Evolutionary conservation across 2,113 vertebrate species (phyloP), one percentile per base, ranked within the genome.

Genomic region (Tachysurus vachellii): DNA sequence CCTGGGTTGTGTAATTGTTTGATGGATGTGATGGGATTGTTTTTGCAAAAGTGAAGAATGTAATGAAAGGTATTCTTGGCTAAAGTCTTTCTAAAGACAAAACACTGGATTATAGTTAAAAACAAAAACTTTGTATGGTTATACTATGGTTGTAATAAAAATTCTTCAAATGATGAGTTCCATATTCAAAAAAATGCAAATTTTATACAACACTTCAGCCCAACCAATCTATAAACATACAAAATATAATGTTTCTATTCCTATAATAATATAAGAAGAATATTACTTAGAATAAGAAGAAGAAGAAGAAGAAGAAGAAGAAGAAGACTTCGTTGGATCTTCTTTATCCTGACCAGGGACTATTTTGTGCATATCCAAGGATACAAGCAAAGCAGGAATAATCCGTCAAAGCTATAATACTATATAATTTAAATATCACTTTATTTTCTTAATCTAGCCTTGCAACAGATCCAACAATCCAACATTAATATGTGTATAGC

Each of bases 21-120:
- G 71, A 85, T 85, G 42, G 71, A 76, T 70, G 62, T 70, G 76
- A 66, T 42, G 75, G 57, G 53, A 42, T 42, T 31, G 14, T 77
- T 53, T 85, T n/a, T 62, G 47, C 21, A 21, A 80, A 80, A 68
- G 47, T 68, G 42, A 86, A 86, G 85, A 80, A 86, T 85, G 84
- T 31, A 47, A 50, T 77, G 57, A 62, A 62, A 62, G 42, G 73
- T 53, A 47, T 66, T 19, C 44, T 86, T 80, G 75, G 61, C 73
- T 62, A 53, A 44, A 64, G 14, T 80, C 23, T 42, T 28, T 56
- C 44, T n/a, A 17, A 56, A 28, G 31, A 79, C 44, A 36, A n/a
- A 53, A 31, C 12, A 5, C 44, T 79, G 59, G 73, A 66, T 59
- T 36, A 70, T 47, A 68, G 54, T 21, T 64, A 17, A 82, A 64